Evolutionary conservation across 1,140 invertebrate species (phyloP).

Genomic region (Procambarus clarkii): DNA sequence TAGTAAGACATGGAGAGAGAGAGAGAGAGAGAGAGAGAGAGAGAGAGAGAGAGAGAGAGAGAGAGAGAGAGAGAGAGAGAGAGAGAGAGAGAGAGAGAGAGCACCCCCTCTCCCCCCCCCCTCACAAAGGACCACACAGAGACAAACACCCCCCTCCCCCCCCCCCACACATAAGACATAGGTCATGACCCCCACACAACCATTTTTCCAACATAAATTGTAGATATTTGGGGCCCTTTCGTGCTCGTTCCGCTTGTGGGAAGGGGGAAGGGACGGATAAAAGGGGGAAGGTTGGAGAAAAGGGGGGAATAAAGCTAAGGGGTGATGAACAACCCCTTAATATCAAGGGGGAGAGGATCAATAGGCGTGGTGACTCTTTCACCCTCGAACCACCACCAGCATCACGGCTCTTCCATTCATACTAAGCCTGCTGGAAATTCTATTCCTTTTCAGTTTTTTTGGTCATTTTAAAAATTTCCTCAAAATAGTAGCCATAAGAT

Average conservation of each 20-base stretch:
- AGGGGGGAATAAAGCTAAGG: too few relatives aligned
- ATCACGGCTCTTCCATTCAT: too few relatives aligned
- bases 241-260: neutral
- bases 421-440: too few relatives aligned
- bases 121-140: neutral
- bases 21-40: too few relatives aligned
- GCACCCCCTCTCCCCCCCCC: neutral
- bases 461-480: too few relatives aligned
- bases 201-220: conserved; percentile 1
- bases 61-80: neutral
- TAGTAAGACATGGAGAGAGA: too few relatives aligned
- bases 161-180: neutral
- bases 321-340: neutral
- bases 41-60: too few relatives aligned
- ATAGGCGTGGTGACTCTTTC: neutral
- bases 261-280: neutral
- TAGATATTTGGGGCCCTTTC: neutral
- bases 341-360: neutral
- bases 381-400: too few relatives aligned
- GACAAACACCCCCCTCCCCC: neutral
- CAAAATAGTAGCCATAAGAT: too few relatives aligned
- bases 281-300: too few relatives aligned
- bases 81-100: neutral
- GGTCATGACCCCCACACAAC: neutral
- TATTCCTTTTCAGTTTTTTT: too few relatives aligned